These are phyloP conservation scores for Andrena bucephala DNA, from an alignment of 2,888 invertebrate genomes.

Conservation along the genomic window DNA sequence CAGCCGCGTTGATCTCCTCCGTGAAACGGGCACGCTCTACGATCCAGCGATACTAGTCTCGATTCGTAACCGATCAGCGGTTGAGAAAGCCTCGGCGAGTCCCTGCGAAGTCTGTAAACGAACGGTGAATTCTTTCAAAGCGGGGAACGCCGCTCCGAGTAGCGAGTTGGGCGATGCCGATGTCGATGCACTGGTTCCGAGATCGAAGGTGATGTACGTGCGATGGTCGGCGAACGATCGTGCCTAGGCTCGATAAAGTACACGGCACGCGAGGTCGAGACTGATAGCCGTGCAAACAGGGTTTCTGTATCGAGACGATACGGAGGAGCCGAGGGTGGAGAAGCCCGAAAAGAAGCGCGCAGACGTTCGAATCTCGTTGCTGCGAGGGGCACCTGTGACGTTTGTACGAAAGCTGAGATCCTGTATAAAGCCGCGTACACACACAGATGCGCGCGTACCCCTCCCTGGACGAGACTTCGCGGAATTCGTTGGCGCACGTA, in stretches of 20 bases:
- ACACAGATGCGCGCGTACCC: neutral
- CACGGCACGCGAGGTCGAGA: constrained; percentile 2
- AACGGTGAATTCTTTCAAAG: too few relatives aligned
- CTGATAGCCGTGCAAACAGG: constrained; percentile 21
- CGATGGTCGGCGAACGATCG: neutral
- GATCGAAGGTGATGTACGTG: constrained; percentile 12
- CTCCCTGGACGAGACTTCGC: neutral
- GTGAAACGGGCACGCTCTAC: too few relatives aligned
- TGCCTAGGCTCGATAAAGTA: constrained; percentile 16
- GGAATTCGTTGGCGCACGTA: constrained; percentile 15
- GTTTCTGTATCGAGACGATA: neutral
- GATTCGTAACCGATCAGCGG: too few relatives aligned
- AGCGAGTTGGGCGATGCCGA: too few relatives aligned
- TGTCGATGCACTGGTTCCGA: too few relatives aligned
- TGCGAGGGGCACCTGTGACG: neutral
- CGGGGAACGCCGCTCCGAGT: too few relatives aligned
- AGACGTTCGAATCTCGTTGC: constrained; percentile 42
- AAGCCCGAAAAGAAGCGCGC: constrained; percentile 16
- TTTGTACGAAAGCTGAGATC: constrained; percentile 30
- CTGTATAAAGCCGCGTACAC: constrained; percentile 44
- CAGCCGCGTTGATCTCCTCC: too few relatives aligned
- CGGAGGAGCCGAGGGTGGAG: neutral
- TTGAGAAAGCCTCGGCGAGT: too few relatives aligned
- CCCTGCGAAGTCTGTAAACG: too few relatives aligned
- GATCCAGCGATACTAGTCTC: too few relatives aligned